phyloP scores from a whole-genome alignment of 2,888 invertebrate species.

The Phortica okadai region DNA sequence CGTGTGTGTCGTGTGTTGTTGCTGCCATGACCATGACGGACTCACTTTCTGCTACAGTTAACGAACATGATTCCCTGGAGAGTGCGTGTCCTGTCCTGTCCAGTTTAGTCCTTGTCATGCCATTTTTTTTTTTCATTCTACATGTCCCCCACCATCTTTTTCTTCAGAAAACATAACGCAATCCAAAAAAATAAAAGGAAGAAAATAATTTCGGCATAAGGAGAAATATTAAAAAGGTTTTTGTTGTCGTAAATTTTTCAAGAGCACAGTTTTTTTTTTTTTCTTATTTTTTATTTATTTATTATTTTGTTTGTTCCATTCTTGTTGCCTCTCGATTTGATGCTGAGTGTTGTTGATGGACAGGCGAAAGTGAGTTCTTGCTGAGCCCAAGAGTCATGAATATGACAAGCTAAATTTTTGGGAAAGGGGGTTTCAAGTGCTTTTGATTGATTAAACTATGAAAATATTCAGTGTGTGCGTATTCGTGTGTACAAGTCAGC shows the following conservation, averaged over 20 bases:
- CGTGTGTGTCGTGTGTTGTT: neutral
- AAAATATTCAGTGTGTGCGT: neutral
- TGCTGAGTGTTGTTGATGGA: slow-evolving; percentile 10
- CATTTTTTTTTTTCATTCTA: neutral
- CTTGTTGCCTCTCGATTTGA: neutral
- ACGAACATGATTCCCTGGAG: slow-evolving; percentile 52
- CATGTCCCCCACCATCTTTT: neutral
- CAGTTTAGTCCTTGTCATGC: slow-evolving; percentile 46
- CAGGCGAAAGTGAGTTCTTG: neutral
- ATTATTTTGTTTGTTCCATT: neutral
- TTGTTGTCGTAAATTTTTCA: slow-evolving; percentile 53
- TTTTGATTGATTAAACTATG: slow-evolving; percentile 32
- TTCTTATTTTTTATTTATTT: neutral
- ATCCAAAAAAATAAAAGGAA: neutral
- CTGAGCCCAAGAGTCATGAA: neutral
- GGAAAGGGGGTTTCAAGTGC: slow-evolving; percentile 9
- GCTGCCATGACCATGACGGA: slow-evolving; percentile 15
- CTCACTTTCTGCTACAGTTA: neutral
- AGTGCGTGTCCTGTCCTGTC: slow-evolving; percentile 60
- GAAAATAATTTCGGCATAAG: slow-evolving; percentile 1
- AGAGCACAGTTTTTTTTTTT: neutral
- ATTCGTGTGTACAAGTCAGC: neutral
- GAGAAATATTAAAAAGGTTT: slow-evolving; percentile 66
- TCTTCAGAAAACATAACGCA: neutral
- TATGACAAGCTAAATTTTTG: slow-evolving; percentile 12